Evolutionary conservation across 37 sponge, comb jelly and placozoan genomes (phyloP).

Genomic region (Diacarnus erythraeanus): DNA sequence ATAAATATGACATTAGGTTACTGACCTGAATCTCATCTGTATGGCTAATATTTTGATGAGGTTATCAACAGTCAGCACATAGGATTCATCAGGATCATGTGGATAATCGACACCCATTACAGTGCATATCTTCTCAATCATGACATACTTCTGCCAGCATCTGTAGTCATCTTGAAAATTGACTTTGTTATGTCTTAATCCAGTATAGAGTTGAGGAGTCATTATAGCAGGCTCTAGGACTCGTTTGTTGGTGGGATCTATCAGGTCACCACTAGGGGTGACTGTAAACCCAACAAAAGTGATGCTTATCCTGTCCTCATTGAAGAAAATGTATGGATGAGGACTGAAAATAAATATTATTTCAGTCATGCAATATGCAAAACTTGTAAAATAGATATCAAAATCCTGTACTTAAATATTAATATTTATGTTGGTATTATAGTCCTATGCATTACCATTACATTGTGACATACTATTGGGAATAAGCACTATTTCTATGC

Average conservation of each 20-base stretch:
- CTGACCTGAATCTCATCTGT: slow-evolving; percentile 86
- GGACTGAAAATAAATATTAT: slow-evolving; percentile 27
- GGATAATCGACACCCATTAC: slow-evolving; percentile 53
- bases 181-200: slow-evolving; percentile 40
- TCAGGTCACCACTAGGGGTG: slow-evolving; percentile 42
- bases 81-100: slow-evolving; percentile 74
- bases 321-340: slow-evolving; percentile 93
- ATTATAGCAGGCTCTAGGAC: slow-evolving; percentile 47
- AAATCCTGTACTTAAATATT: too few relatives aligned
- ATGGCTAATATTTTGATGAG: slow-evolving; percentile 86
- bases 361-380: too few relatives aligned
- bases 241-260: slow-evolving; percentile 24
- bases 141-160: slow-evolving; percentile 20
- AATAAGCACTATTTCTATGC: background rate
- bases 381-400: too few relatives aligned
- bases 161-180: slow-evolving; percentile 68
- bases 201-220: slow-evolving; percentile 38
- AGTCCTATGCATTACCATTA: too few relatives aligned
- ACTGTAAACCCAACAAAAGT: slow-evolving; percentile 83
- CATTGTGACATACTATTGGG: too few relatives aligned
- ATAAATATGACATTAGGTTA: background rate
- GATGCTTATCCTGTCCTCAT: slow-evolving; percentile 64
- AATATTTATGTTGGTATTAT: too few relatives aligned
- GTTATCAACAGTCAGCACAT: slow-evolving; percentile 81
- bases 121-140: slow-evolving; percentile 41